Evolutionary conservation across 2,797 vertebrate genomes (phyloP), one percentile per base, ranked within the genome.

Genomic region (Tenualosa ilisha): DNA sequence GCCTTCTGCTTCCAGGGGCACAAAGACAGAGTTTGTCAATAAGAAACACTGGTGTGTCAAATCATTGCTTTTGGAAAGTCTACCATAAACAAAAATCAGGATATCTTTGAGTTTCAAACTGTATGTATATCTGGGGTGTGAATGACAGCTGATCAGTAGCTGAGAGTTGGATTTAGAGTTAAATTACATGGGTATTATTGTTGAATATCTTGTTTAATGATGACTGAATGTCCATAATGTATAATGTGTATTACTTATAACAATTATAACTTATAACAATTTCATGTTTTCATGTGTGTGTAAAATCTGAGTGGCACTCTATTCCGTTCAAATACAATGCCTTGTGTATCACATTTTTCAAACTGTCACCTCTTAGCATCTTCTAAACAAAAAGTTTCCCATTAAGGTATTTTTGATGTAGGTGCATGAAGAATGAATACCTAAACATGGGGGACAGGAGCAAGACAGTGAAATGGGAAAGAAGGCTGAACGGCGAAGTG

Each of bases 391-490:
- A 75, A 7, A 40, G 68, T 26, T 4, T 20, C 2, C 31, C 40
- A 40, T 75, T 5, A 31, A 40, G 15, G 31, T 20, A 17, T 6
- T 75, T 37, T 9, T 75, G 0, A 68, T 68, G 31, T 31, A 12
- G 12, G 26, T 24, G 63, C 12, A 2, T 37, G 17, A 75, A 75
- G 13, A 37, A 37, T 75, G 31, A 75, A 72, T 17, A 31, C 15
- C 11, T 31, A 75, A 43, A 37, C 61, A 63, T 3, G n/a, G 24
- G 61, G 26, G 24, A 31, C 12, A 12, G 24, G 7, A 9, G 20
- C 13, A 56, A 24, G 59, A 24, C 11, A 82, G 79, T 79, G 54
- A 81, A 72, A 43, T 6, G 85, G 31, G 86, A 85, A n/a, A 20
- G 82, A 37, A 20, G 82, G 24, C 15, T 43, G 37, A 12, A 43